Conservation (phyloP, 2,797 vertebrate genomes). For the Bryconaethiops microstoma region DNA sequence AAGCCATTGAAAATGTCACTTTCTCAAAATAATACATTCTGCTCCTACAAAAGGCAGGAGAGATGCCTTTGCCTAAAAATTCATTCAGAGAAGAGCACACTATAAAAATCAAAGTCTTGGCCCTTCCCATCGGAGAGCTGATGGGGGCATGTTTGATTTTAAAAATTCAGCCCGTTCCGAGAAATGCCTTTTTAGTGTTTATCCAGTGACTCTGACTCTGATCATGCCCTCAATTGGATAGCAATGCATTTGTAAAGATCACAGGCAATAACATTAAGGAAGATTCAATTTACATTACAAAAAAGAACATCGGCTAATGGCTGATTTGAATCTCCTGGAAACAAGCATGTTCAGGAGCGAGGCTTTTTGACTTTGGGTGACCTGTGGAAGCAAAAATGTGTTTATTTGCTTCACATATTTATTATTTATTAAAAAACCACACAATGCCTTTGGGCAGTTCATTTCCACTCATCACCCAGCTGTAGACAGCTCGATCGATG, state of each 20-base stretch:
- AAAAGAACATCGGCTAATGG: background rate
- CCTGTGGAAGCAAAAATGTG: background rate
- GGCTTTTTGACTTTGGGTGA: background rate
- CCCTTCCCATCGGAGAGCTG: background rate
- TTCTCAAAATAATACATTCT: conserved; percentile 4
- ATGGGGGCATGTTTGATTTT: background rate
- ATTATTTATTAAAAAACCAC: background rate
- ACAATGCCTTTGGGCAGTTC: background rate
- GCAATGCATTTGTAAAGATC: background rate
- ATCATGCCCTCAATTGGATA: background rate
- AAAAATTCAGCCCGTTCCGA: background rate
- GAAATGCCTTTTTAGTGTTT: background rate
- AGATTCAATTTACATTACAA: background rate
- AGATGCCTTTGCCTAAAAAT: background rate
- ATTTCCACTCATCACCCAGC: background rate
- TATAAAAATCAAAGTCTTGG: background rate
- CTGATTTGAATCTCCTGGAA: background rate
- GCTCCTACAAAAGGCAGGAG: background rate
- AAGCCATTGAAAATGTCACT: background rate
- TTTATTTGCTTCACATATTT: background rate
- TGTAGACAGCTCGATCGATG: background rate
- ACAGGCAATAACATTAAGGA: background rate
- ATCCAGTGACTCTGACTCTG: background rate
- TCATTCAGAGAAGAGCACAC: background rate
- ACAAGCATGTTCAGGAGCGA: too few relatives aligned